Evolutionary conservation across 2,113 vertebrate species (phyloP).

Genomic region (Motacilla tschutschensis): DNA sequence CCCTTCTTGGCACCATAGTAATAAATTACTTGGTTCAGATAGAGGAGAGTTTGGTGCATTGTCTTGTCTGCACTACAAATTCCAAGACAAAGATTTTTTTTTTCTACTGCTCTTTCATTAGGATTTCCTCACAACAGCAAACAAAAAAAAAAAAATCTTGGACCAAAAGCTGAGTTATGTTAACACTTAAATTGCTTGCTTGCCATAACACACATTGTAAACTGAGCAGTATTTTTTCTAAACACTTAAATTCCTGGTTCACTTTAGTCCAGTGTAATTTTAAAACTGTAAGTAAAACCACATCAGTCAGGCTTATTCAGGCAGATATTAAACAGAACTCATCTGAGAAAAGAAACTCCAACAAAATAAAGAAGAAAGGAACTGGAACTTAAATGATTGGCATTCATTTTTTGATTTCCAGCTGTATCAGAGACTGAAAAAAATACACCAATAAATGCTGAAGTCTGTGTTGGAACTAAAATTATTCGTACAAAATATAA

Average conservation of each 20-base stretch:
- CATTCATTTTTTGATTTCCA: not conserved
- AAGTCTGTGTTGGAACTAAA: not conserved
- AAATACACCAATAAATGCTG: not conserved
- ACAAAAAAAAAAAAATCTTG: not conserved
- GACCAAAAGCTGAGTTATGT: not conserved
- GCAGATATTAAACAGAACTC: not conserved
- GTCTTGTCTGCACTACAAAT: not conserved
- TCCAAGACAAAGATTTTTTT: not conserved
- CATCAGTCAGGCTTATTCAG: not conserved
- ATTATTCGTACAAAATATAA: not conserved
- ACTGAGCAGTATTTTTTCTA: not conserved
- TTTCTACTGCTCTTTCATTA: not conserved
- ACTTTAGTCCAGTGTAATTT: not conserved
- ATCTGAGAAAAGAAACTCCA: not conserved
- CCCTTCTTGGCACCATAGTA: not conserved
- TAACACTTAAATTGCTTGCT: not conserved
- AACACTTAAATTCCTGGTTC: not conserved
- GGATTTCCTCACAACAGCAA: not conserved
- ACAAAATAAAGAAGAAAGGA: not conserved
- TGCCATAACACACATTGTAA: not conserved
- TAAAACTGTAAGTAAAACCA: not conserved
- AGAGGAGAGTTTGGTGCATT: not conserved
- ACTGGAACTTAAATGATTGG: rapidly evolving
- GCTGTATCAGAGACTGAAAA: not conserved
- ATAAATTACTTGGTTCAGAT: not conserved